Evolutionary conservation across 1,140 invertebrate genomes (phyloP).

Genomic region (Tetragonula clypearis): DNA sequence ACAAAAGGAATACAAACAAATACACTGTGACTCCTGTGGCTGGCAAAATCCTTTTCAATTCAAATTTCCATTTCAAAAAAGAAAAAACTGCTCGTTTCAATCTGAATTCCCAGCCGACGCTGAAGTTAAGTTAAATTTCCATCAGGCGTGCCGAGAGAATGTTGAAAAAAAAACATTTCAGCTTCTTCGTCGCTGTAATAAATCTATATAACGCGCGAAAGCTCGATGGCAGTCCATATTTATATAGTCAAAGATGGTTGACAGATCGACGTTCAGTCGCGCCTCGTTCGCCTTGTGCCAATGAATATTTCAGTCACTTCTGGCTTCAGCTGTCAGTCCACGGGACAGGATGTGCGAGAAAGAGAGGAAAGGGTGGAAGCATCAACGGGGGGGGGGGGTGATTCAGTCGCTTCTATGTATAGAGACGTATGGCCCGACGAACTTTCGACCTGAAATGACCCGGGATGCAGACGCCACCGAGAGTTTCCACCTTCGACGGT

Average conservation of each 20-base stretch:
- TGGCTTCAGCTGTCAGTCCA: constrained; percentile 67
- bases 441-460: constrained; percentile 69
- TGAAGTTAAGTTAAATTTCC: neutral
- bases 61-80: neutral
- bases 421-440: constrained; percentile 62
- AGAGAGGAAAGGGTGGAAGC: constrained; percentile 50
- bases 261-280: constrained; percentile 70
- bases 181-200: neutral
- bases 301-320: constrained; percentile 66
- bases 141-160: neutral
- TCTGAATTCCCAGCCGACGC: neutral
- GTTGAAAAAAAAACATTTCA: constrained; percentile 14
- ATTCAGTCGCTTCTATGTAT: constrained; percentile 43
- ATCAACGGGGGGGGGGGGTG: constrained; percentile 3
- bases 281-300: constrained; percentile 64
- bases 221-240: constrained; percentile 37
- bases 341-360: constrained; percentile 57
- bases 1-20: too few species aligned
- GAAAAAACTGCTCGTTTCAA: neutral
- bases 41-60: neutral
- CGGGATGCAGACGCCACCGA: constrained; percentile 51
- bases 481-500: constrained; percentile 38
- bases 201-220: constrained; percentile 1
- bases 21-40: too few species aligned
- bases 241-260: constrained; percentile 61